phyloP scores from a whole-genome alignment of 23 tunicate species.

The Corella eumyota region DNA sequence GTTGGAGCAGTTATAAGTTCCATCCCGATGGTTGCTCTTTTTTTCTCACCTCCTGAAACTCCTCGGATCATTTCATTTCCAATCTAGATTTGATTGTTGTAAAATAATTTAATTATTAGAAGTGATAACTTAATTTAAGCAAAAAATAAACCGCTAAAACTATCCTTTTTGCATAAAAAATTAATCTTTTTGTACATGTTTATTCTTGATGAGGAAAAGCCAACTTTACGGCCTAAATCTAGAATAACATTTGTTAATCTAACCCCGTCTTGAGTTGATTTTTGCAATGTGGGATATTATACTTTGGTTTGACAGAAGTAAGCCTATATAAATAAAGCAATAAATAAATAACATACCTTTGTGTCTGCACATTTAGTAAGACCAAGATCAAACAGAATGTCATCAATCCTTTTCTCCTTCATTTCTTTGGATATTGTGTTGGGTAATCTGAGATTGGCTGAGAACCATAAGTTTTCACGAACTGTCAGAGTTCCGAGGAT shows the following conservation, averaged over 20 bases:
- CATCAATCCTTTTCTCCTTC: conserved; percentile 49
- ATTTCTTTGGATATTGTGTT: conserved; percentile 30
- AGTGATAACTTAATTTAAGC: too few species aligned
- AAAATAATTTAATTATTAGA: not conserved
- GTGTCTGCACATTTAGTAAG: conserved; percentile 83
- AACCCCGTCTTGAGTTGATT: too few species aligned
- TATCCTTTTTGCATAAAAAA: too few species aligned
- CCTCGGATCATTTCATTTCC: conserved; percentile 88
- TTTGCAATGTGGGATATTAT: too few species aligned
- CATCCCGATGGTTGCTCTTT: conserved; percentile 75
- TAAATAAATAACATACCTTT: conserved; percentile 19
- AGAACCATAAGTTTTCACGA: conserved; percentile 86
- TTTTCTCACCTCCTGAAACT: conserved; percentile 92
- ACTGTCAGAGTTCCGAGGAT: conserved; percentile 81
- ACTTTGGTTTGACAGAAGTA: too few species aligned
- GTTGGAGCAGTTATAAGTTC: conserved; percentile 85
- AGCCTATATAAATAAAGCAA: too few species aligned
- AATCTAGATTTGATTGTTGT: conserved; percentile 23
- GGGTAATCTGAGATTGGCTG: conserved; percentile 69
- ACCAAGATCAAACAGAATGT: conserved; percentile 67
- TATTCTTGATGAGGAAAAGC: too few species aligned
- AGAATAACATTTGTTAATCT: too few species aligned
- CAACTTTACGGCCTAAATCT: too few species aligned
- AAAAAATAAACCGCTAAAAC: too few species aligned
- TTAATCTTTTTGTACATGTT: too few species aligned